Evolutionary conservation across 2,888 invertebrate genomes (phyloP).

Genomic region (Rotaria sp.): DNA sequence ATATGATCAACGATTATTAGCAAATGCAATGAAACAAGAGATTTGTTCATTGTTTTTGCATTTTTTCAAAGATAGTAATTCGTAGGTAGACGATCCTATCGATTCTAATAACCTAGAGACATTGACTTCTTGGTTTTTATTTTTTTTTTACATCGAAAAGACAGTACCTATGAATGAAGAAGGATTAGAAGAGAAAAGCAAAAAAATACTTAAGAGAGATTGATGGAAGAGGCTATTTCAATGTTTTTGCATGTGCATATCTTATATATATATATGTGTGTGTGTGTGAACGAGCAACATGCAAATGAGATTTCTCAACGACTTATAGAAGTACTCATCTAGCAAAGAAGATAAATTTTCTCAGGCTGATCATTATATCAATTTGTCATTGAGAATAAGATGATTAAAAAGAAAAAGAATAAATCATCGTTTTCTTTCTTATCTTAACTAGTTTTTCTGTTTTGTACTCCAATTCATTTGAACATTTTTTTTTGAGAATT

Average conservation of each 20-base stretch:
- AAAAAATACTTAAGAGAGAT: slow-evolving; percentile 13
- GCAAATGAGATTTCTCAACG: slow-evolving; percentile 8
- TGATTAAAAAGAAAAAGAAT: too few species aligned
- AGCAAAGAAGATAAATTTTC: not conserved
- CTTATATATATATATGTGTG: too few species aligned
- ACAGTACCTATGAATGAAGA: not conserved
- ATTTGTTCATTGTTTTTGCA: not conserved
- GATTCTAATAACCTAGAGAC: not conserved
- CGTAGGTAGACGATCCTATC: not conserved
- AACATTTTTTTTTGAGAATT: too few species aligned
- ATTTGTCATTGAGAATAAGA: not conserved
- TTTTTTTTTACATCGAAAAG: not conserved
- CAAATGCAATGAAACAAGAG: not conserved
- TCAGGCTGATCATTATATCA: not conserved
- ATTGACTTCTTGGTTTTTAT: not conserved
- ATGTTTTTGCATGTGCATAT: not conserved
- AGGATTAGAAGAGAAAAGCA: not conserved
- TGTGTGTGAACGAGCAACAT: not conserved
- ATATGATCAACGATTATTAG: not conserved
- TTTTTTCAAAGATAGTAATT: not conserved
- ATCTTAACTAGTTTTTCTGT: too few species aligned
- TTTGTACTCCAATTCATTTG: too few species aligned
- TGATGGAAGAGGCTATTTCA: not conserved
- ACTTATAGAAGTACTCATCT: not conserved
- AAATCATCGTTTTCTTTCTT: too few species aligned